Evolutionary conservation across 1,140 invertebrate species (phyloP).

Genomic region (Medauroidea extradentata): DNA sequence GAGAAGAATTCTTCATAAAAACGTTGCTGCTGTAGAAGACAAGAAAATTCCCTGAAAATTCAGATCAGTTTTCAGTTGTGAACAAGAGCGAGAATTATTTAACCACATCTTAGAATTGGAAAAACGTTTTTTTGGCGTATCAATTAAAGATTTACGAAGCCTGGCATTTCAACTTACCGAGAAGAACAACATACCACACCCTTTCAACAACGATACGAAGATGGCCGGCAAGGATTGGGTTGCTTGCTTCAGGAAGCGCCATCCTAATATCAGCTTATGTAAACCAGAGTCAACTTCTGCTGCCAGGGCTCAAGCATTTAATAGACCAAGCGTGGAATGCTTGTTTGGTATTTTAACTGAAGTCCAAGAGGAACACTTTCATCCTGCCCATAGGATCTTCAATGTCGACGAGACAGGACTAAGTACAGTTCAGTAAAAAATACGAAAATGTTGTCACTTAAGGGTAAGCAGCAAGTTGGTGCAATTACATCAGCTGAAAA

Average conservation of each 20-base stretch:
- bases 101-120: too few relatives aligned
- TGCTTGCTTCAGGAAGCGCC: neutral
- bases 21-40: neutral
- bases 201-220: too few relatives aligned
- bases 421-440: constrained; percentile 34
- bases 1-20: too few relatives aligned
- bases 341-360: constrained; percentile 22
- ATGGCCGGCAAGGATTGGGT: constrained; percentile 7
- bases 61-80: constrained; percentile 1
- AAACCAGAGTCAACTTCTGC: constrained; percentile 1
- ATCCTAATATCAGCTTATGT: neutral
- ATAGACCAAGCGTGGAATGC: constrained; percentile 27
- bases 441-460: constrained; percentile 32
- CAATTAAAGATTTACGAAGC: neutral
- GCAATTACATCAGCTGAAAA: constrained; percentile 30
- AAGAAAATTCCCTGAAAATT: constrained; percentile 4
- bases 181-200: constrained; percentile 1
- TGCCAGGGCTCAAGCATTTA: constrained; percentile 40
- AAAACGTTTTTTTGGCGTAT: constrained; percentile 3
- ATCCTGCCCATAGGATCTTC: constrained; percentile 28
- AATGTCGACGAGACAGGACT: constrained; percentile 41
- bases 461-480: constrained; percentile 31
- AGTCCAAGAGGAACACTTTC: constrained; percentile 20
- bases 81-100: neutral
- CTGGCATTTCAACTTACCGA: neutral